Evolutionary conservation across 2,797 vertebrate species (phyloP).

Genomic region (Lophius americanus): DNA sequence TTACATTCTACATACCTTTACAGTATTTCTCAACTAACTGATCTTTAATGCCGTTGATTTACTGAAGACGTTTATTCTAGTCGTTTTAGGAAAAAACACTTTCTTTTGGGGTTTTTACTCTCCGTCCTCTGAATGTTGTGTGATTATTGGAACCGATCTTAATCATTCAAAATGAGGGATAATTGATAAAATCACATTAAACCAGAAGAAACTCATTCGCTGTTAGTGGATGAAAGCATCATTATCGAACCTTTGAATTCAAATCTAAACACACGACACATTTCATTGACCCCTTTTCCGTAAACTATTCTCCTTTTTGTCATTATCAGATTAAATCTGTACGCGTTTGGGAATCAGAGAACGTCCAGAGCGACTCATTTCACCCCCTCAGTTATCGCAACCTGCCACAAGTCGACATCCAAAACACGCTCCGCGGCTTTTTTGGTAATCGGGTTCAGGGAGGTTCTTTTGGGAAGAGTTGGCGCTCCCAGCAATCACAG

Average conservation of each 20-base stretch:
- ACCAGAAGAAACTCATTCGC: not conserved
- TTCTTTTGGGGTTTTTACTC: not conserved
- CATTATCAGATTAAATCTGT: not conserved
- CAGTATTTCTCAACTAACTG: no score
- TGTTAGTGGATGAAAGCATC: not conserved
- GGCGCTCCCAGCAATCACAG: constrained; percentile 73
- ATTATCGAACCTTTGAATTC: constrained; percentile 3
- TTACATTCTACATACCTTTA: no score
- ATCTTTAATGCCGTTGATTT: no score
- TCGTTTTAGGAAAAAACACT: no score
- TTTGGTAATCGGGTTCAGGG: constrained; percentile 27
- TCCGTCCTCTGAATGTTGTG: not conserved
- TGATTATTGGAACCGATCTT: not conserved
- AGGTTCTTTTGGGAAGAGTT: constrained; percentile 55
- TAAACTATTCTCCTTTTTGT: not conserved
- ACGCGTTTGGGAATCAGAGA: constrained; percentile 5
- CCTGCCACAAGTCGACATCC: constrained; percentile 27
- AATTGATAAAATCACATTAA: not conserved
- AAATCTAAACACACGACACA: constrained; percentile 7
- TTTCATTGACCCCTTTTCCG: not conserved
- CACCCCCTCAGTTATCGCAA: constrained; percentile 31
- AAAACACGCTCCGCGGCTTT: constrained; percentile 54
- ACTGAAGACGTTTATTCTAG: no score
- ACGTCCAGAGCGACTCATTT: no score
- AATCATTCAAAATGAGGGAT: not conserved